Base-by-base conservation (phyloP, 2,113 vertebrate species). In the Phyllostomus discolor region DNA sequence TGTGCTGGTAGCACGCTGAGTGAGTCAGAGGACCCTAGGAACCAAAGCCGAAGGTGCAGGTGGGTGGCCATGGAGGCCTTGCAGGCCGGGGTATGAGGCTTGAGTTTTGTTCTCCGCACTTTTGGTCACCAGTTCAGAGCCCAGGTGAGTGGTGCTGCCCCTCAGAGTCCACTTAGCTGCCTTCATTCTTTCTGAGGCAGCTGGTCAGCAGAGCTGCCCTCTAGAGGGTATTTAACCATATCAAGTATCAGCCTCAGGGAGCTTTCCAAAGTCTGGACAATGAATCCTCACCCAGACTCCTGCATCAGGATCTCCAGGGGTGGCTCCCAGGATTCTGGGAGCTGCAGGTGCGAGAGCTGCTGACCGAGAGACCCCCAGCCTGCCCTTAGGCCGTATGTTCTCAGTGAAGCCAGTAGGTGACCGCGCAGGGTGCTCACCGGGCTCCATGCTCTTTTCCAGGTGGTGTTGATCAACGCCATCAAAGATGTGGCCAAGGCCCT, bases 401-500 rank as follows among this genome's bases (percentile, higher is more conserved):
- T 16, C 2, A 5, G 16, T 20, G 33, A 24, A 33, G 82, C 38
- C 50, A 35, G 4, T 26, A 35, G 14, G 26, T 52, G 54, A 67
- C 62, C 5, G 0, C 57, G 38, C 10, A 11, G 35, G 11, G 1
- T 26, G 82, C 50, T 78, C 0, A 15, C 46, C 15, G 50, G 35
- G 0, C 59, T 59, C 54, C 35, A 0, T 87, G 35, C 66, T 52
- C 52, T 97, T 57, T 96, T 95, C 62, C 97, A 99, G 99, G 99
- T 99, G 97, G 99, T 99, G 83, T 98, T 99, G 92, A 99, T 99
- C 98, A 99, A 99, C 12, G 99, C 99, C 0, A 99, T 99, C 86
- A 99, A 99, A 94, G 99, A 99, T 8, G 99, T 99, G 94, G 99
- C 99, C 57, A 99, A 99, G 97, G 99, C 99, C 70, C 99, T 99